Base-by-base conservation (phyloP, 2,797 vertebrate genomes). In the Dicrostonyx torquatus region DNA sequence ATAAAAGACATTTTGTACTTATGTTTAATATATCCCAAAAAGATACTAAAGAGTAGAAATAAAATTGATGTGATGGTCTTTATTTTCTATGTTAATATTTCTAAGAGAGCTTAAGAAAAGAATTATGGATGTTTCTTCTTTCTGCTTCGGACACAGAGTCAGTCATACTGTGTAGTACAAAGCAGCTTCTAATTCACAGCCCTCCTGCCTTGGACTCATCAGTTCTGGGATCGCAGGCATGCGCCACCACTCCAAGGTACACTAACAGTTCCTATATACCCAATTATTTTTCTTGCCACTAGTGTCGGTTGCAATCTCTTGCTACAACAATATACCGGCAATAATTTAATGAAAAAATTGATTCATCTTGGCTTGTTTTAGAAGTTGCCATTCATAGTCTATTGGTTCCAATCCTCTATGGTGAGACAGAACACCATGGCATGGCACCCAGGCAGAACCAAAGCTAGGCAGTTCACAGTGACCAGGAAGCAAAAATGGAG, bases 71-170 rank as follows among this genome's bases (percentile, higher is more conserved):
- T 40, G 1, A 2, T n/a, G 2, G 58, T 87, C 34, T 86, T 85
- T 53, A 60, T 70, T 93, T 93, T 90, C 68, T 79, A 93, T 0
- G 22, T 80, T 84, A 64, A 53, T 90, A 31, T 73, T 87, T 95
- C 76, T 84, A 29, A 79, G 14, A 53, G 45, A 91, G 53, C 20
- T 34, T 4, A 80, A 55, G 18, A 79, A n/a, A 55, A 31, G 34
- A 24, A 55, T 40, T 45, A 86, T 29, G 48, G 87, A 37, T 31
- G 88, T 6, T 40, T n/a, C 68, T 24, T 62, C 37, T 40, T 62
- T 48, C 5, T 20, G 10, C 26, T 40, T 55, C 29, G n/a, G 66
- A 55, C 22, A 29, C 34, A 85, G 11, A 58, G 55, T 58, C 55
- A 10, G 9, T 55, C 26, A 29, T 68, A 8, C 53, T 58, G 12